Evolutionary conservation across 2,113 vertebrate genomes (phyloP), one percentile per base, ranked within the genome.

Genomic region (Chaetodon trifascialis): DNA sequence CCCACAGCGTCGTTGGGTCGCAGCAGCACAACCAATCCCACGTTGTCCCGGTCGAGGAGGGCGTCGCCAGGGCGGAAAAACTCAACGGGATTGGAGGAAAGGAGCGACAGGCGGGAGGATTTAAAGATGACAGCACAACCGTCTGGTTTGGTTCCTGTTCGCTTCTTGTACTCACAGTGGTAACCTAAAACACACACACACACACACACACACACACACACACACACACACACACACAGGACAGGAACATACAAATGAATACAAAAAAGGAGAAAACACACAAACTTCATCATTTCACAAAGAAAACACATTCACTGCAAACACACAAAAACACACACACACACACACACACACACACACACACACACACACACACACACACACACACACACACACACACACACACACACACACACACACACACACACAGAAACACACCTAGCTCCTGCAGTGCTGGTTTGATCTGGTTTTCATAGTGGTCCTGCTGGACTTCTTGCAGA

Each of bases 401-500:
- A 71, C 42, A 47, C 55, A 69, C 55, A 68, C n/a, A 55, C 36
- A 62, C 21, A 52, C 30, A 52, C 44, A 54, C 23, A 52, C 42
- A 60, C 62, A 67, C 62, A 34, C 55, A 44, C 38, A 52, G 46
- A 52, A 30, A 71, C 46, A 47, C 46, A 92, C 92, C 98, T 83
- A 96, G 79, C 3, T 95, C 95, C 92, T 97, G 96, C 71, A 99
- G 95, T 88, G 94, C 95, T 55, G 97, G 97, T 91, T 96, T 97
- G 71, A 99, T 96, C 90, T 99, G 97, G 83, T 81, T 84, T 74
- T 94, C 88, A 25, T 97, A 99, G 90, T 99, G 98, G 90, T 99
- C 96, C 93, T 97, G 95, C 91, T 99, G 98, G 63, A 99, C 98
- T 92, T 99, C 98, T 92, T 99, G 98, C 65, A 99, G 97, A 95